A percentile compares a stretch with the other conserved stretches of the same genome.
These are phyloP conservation scores for Cryptocephalus moraei DNA, from an alignment of 2,888 invertebrate species.

Conservation along the genomic window DNA sequence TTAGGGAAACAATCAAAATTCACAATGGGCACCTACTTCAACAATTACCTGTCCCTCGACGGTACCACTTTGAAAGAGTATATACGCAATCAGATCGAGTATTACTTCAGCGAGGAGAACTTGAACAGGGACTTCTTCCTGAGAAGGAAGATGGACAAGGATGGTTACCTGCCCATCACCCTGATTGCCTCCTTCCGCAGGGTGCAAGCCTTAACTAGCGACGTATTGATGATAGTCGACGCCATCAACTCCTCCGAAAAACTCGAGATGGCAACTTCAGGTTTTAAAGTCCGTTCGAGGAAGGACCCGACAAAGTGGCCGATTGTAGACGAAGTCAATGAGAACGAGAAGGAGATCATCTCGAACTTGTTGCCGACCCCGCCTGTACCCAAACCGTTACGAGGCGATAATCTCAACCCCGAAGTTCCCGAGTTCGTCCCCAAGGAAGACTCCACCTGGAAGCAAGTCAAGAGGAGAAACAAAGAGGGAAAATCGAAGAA, in stretches of 20 bases:
- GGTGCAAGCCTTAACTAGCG: constrained; percentile 76
- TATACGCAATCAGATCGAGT: constrained; percentile 89
- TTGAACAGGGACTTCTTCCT: constrained; percentile 91
- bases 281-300: constrained; percentile 73
- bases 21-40: constrained; percentile 46
- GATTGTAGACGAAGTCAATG: constrained; percentile 48
- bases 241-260: constrained; percentile 79
- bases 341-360: constrained; percentile 37
- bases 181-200: constrained; percentile 94
- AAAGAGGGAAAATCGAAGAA: constrained; percentile 32
- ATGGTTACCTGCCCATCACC: constrained; percentile 88
- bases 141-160: constrained; percentile 88
- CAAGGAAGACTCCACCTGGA: constrained; percentile 40
- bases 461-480: constrained; percentile 42
- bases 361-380: constrained; percentile 59
- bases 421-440: constrained; percentile 83
- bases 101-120: constrained; percentile 97
- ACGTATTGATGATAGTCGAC: constrained; percentile 72
- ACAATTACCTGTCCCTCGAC: constrained; percentile 33
- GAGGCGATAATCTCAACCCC: constrained; percentile 61
- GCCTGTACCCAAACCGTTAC: constrained; percentile 54
- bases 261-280: constrained; percentile 59
- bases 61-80: constrained; percentile 63
- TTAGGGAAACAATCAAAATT: too few species aligned
- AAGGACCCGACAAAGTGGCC: constrained; percentile 85